phyloP scores from a whole-genome alignment of 2,888 invertebrate species.

The Eledone cirrhosa region DNA sequence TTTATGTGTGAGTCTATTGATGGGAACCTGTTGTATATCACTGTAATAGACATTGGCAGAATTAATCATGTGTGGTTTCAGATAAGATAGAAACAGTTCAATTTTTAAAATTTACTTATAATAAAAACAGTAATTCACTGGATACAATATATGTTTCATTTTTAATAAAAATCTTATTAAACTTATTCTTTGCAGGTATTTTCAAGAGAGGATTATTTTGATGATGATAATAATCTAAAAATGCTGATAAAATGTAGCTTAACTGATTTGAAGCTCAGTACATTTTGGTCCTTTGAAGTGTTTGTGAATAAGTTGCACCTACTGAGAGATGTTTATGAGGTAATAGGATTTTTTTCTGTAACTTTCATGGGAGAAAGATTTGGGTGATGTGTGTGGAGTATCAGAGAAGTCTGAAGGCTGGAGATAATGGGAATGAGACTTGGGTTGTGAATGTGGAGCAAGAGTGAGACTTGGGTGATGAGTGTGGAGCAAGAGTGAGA shows the following conservation, averaged over 20 bases:
- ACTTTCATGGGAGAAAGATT: not conserved
- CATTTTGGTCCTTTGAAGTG: constrained; percentile 59
- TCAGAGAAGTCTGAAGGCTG: not conserved
- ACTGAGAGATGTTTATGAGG: constrained; percentile 63
- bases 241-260: constrained; percentile 59
- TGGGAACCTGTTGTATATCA: too few relatives aligned
- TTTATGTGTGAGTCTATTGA: too few relatives aligned
- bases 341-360: constrained; percentile 29
- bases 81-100: too few relatives aligned
- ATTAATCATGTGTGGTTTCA: too few relatives aligned
- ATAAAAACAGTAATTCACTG: too few relatives aligned
- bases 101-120: too few relatives aligned
- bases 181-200: constrained; percentile 49
- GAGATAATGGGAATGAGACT: not conserved
- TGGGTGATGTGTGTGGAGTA: not conserved
- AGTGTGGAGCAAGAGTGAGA: too few relatives aligned
- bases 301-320: constrained; percentile 62
- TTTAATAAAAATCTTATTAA: not conserved
- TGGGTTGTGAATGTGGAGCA: not conserved
- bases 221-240: constrained; percentile 41
- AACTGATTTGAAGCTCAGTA: constrained; percentile 54
- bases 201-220: constrained; percentile 52
- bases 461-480: too few relatives aligned
- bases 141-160: too few relatives aligned
- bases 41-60: too few relatives aligned